Evolutionary conservation across 2,113 vertebrate genomes (phyloP), one percentile per base, ranked within the genome.

Genomic region (Poecile atricapillus): DNA sequence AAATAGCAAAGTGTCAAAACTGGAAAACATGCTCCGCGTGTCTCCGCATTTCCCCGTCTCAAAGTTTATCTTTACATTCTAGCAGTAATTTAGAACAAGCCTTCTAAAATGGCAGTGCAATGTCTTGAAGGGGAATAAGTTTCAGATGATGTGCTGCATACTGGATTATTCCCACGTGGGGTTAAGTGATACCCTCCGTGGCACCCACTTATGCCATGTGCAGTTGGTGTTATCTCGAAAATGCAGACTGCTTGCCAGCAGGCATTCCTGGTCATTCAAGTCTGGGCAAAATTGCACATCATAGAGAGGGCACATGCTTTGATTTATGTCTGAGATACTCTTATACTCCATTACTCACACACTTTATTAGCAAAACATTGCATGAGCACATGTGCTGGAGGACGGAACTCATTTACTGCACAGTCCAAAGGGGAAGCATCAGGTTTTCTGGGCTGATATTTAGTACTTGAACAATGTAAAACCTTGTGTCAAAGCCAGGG

Each of bases 281-380:
- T 84, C 76, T 76, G 85, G 80, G 73, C 62, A 93, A 94, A 88
- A 78, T 19, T 39, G 90, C 30, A 79, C 58, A 52, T 65, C 74
- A 76, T 50, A 39, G 56, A 83, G 77, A 73, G 39, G 62, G 55
- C 1, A 1, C 7, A 21, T 4, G 6, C 46, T 80, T 87, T 94
- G 94, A 94, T 95, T 96, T 94, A 89, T 90, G 63, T 28, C 53
- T 58, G 56, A 63, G 68, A 62, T 78, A 59, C 23, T 60, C 39
- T 87, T 35, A 39, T 64, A 71, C 71, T 64, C 65, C n/a, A 39
- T 96, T 93, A 79, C 68, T 93, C 77, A 74, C n/a, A 52, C 9
- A 17, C 31, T 76, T 58, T 73, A 88, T 50, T 74, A 70, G 33
- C 55, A 75, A 89, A 94, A 85, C 59, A 56, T 22, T 81, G 47